Percentiles rank a stretch among this genome's conserved stretches.
Conservation (phyloP, 2,888 invertebrate species). For the Venustoraphidia nigricollis region DNA sequence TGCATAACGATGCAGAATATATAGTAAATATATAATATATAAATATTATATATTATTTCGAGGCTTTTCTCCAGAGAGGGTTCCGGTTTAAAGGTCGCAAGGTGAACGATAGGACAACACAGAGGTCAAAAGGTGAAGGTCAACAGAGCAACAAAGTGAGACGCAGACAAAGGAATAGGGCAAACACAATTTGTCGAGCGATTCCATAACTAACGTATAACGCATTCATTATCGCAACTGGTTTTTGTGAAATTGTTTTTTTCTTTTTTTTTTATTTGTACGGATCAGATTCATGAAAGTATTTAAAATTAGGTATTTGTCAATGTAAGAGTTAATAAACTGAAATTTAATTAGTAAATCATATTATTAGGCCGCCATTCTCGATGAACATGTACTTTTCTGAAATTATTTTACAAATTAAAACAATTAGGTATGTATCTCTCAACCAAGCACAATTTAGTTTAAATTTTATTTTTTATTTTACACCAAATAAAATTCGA, state of each 20-base stretch:
- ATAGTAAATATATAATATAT: not conserved
- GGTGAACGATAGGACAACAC: conserved; percentile 21
- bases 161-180: conserved; percentile 65
- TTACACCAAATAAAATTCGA: too few species aligned
- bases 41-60: conserved; percentile 1
- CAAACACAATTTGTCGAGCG: conserved; percentile 10
- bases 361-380: too few species aligned
- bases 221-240: conserved; percentile 1
- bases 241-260: not conserved
- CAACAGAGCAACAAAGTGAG: conserved; percentile 50
- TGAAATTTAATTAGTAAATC: too few species aligned
- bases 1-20: conserved; percentile 26
- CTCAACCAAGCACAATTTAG: too few species aligned
- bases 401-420: too few species aligned
- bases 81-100: conserved; percentile 13
- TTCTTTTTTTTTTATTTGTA: not conserved
- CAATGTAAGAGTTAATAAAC: too few species aligned
- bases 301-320: not conserved
- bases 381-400: too few species aligned
- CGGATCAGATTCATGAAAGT: not conserved
- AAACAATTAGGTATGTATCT: too few species aligned
- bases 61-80: conserved; percentile 6
- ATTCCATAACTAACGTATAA: conserved; percentile 4
- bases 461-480: too few species aligned
- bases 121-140: conserved; percentile 23